These are phyloP conservation scores for Schizopygopsis pylzovi DNA, from an alignment of 2,797 vertebrate genomes.

Conservation along the genomic window DNA sequence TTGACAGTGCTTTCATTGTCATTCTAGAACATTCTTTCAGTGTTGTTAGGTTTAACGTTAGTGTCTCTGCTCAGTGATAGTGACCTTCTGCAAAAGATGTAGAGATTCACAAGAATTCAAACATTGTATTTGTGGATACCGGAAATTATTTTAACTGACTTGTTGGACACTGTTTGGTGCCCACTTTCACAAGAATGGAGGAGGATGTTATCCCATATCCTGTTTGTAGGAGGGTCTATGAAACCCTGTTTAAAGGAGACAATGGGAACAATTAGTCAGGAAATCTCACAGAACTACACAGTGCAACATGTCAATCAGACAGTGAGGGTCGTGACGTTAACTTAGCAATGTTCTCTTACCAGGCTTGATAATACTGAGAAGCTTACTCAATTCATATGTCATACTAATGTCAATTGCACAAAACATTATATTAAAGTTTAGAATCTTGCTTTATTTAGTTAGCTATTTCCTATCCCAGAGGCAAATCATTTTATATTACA, in stretches of 20 bases:
- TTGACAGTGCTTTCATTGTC: not conserved
- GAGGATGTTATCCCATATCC: conserved; percentile 49
- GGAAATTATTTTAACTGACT: not conserved
- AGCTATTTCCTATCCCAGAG: no score
- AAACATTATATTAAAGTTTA: not conserved
- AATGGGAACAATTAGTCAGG: conserved; percentile 66
- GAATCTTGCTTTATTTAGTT: no score
- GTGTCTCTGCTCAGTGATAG: not conserved
- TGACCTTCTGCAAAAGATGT: not conserved
- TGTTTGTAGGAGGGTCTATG: conserved; percentile 64
- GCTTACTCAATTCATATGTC: not conserved
- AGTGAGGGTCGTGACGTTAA: conserved; percentile 67
- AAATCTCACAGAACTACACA: conserved; percentile 76
- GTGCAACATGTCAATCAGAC: conserved; percentile 72
- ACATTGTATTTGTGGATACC: not conserved
- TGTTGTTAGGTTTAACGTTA: not conserved
- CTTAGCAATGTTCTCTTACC: conserved; percentile 41
- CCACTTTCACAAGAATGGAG: conserved; percentile 26
- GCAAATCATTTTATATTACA: no score
- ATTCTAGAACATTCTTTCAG: not conserved
- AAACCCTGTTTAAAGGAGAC: conserved; percentile 68
- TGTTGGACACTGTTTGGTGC: conserved; percentile 14
- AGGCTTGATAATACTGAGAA: not conserved
- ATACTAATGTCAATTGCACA: not conserved
- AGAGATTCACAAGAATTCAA: not conserved